phyloP scores from a whole-genome alignment of 2,797 vertebrate species.

The Ctenosaura bakeri region DNA sequence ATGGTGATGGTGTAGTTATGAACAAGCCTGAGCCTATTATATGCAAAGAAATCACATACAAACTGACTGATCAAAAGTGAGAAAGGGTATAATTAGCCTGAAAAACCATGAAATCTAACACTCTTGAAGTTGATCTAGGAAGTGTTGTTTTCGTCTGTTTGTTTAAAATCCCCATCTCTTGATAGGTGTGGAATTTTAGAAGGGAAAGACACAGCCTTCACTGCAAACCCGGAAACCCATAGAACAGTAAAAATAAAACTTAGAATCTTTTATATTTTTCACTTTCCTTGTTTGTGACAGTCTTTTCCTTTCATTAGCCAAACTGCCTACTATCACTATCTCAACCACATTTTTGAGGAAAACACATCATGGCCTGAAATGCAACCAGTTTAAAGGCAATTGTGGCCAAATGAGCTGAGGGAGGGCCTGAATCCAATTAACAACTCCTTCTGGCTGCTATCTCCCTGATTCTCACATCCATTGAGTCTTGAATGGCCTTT shows the following conservation, averaged over 20 bases:
- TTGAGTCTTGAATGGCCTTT: slow-evolving; percentile 34
- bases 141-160: not conserved
- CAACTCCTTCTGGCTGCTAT: slow-evolving; percentile 37
- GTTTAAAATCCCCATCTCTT: not conserved
- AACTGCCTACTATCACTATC: slow-evolving; percentile 67
- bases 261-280: slow-evolving; percentile 72
- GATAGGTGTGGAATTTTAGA: slow-evolving; percentile 4
- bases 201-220: not conserved
- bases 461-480: slow-evolving; percentile 57
- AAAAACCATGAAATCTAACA: not conserved
- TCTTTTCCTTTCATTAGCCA: slow-evolving; percentile 69
- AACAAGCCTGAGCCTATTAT: not conserved
- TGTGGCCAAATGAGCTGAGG: slow-evolving; percentile 50
- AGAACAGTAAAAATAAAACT: slow-evolving; percentile 60
- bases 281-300: slow-evolving; percentile 62
- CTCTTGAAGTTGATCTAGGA: not conserved
- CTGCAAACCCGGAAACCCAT: slow-evolving; percentile 34
- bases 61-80: not conserved
- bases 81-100: not conserved
- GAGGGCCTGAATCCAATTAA: slow-evolving; percentile 57
- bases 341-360: slow-evolving; percentile 63
- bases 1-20: not conserved
- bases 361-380: slow-evolving; percentile 72
- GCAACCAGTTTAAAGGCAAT: slow-evolving; percentile 65
- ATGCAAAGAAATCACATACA: not conserved